Evolutionary conservation across 2,113 vertebrate species (phyloP), one percentile per base, ranked within the genome.

Genomic region (Nesoenas mayeri): DNA sequence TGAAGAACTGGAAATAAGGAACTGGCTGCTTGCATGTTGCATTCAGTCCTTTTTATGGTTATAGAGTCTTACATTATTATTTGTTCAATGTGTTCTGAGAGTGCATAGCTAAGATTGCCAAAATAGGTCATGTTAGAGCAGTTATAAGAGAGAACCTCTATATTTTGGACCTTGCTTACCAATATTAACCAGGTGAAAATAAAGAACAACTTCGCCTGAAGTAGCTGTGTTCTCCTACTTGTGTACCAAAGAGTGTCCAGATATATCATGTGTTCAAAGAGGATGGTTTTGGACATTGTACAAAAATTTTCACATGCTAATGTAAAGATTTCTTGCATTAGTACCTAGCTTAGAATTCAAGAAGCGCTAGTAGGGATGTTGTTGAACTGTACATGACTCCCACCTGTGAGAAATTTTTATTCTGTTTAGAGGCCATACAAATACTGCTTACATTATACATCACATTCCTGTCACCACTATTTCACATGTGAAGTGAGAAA

Each of bases 391-490:
- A 12, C 0, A 0, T 11, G 24, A 24, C 42, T 71, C 15, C 22
- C 21, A 6, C 6, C 0, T 9, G 21, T 24, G 22, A 48, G 25
- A 31, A 66, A 34, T 26, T 2, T 28, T 5, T 44, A 9, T 11
- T 22, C 20, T 28, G 11, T 17, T 65, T 5, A 40, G 51, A 64
- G 51, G 16, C 69, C 56, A 2, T 60, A 11, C 38, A 6, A 2
- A 15, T 13, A 26, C 48, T 65, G 25, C 53, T 66, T 42, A 11
- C 0, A 0, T 50, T 25, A 11, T 3, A 7, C 10, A 0, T 18
- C 25, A 28, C 14, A 40, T 44, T 77, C 36, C 61, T 72, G 32
- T 60, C 54, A 15, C 38, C 32, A 9, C 0, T 32, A 4, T 60
- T 54, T 85, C 32, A 24, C 2, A 0, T 18, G 31, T 15, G 36